Base-by-base conservation (phyloP, 30 jellyfish, hydroid and myxozoan species). In the Aurelia aurita complex sp. Pacific region DNA sequence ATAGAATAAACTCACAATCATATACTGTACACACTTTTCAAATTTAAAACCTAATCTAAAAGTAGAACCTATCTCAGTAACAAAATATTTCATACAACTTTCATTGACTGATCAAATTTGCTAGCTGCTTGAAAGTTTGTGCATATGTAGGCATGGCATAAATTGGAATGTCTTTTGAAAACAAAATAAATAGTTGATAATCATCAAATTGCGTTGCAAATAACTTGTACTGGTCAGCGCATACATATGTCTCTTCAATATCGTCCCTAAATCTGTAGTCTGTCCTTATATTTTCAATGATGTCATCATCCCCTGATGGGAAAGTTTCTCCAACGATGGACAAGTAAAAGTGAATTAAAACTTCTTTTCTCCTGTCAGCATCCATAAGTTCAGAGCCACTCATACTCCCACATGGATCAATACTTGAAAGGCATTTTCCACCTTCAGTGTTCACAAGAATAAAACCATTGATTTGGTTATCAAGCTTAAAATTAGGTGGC, bases 351-450 rank as follows among this genome's bases (percentile, higher is more conserved):
- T 65, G 73, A 34, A 60, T 12, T 35, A 95, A 68, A 23, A 90
- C 95, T 16, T 82, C 72, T 34, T 72, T 74, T 38, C 98, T 74
- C 64, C 73, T 83, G 16, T 85, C 91, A 50, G 74, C 86, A 10
- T 76, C 74, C 89, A 81, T 67, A 18, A 71, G 17, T 13, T 95
- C 97, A 8, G 81, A 57, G 2, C 96, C 96, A 43, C 88, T 86
- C 92, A 77, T 79, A 34, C 74, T 80, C 2, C 98, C 98, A 75
- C 80, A 83, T 3, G 99, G 98, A 61, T 77, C 78, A 29, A 90
- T 75, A 59, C 98, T 91, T 9, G 92, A 70, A 73, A 90, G 91
- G 73, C 96, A 85, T 64, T 84, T 90, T 4, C 96, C 98, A 23
- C 73, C 99, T 61, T 79, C 95, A 1, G 87, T 53, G 63, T 90